phyloP scores from a whole-genome alignment of 2,888 invertebrate genomes.

The Eupithecia exiguata region DNA sequence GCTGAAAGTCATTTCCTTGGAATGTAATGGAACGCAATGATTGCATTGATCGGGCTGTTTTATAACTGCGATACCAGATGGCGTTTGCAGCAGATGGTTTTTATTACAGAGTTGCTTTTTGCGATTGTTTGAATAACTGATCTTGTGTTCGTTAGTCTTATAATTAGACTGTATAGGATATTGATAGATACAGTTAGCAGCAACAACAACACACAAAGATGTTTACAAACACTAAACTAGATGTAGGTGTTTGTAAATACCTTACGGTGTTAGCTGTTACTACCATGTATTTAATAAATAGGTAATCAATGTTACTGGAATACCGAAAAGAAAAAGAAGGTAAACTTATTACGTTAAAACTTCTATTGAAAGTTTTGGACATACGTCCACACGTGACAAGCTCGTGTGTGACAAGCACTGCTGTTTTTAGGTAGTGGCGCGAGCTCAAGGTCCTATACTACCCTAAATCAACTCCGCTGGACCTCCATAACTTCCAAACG shows the following conservation, averaged over 20 bases:
- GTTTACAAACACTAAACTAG: not conserved
- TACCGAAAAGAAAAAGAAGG: not conserved
- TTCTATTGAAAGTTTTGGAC: not conserved
- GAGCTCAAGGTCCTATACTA: no score
- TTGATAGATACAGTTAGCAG: not conserved
- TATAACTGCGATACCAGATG: conserved; percentile 27
- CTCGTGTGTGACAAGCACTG: not conserved
- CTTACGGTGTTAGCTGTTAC: not conserved
- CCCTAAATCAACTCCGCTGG: no score
- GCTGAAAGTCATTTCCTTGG: conserved; percentile 13
- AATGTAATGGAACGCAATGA: conserved; percentile 14
- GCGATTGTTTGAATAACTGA: conserved; percentile 1
- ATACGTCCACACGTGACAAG: not conserved
- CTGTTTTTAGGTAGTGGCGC: no score
- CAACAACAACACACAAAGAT: not conserved
- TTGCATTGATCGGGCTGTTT: not conserved
- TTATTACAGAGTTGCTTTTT: conserved; percentile 16
- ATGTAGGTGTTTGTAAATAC: not conserved
- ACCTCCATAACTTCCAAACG: no score
- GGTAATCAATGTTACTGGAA: not conserved
- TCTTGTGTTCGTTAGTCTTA: not conserved
- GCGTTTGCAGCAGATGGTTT: conserved; percentile 22
- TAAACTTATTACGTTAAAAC: not conserved
- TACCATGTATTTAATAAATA: not conserved
- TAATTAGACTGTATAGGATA: not conserved